phyloP scores from a whole-genome alignment of 2,888 invertebrate genomes.

The Disparrhopalites patrizii region DNA sequence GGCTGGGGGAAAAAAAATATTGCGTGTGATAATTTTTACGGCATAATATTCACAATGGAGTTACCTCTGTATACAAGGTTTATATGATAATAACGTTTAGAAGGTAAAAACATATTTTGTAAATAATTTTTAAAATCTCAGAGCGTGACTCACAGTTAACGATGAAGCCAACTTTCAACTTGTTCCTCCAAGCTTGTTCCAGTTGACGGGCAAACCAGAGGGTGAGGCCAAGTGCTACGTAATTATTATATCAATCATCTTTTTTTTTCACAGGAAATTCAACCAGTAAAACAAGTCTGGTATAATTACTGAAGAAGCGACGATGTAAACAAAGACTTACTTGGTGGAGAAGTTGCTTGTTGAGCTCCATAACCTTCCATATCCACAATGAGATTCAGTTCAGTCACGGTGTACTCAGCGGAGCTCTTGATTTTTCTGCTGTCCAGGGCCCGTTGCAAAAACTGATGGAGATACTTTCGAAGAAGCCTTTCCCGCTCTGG shows the following conservation, averaged over 20 bases:
- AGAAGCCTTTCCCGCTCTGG: neutral
- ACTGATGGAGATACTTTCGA: conserved; percentile 1
- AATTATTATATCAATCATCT: too few species aligned
- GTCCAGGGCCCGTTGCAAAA: neutral
- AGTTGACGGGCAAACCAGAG: conserved; percentile 10
- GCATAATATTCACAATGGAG: too few species aligned
- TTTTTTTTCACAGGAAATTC: too few species aligned
- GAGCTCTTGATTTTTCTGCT: neutral
- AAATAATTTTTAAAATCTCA: too few species aligned
- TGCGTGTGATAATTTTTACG: neutral
- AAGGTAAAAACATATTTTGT: neutral
- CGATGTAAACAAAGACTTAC: too few species aligned
- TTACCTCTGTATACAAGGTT: too few species aligned
- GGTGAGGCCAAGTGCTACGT: neutral
- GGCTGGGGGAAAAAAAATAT: neutral
- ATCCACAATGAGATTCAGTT: conserved; percentile 1
- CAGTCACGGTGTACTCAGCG: neutral
- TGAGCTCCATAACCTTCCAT: conserved; percentile 11
- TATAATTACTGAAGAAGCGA: too few species aligned
- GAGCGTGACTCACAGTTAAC: conserved; percentile 5
- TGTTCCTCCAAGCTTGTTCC: conserved; percentile 9
- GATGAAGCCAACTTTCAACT: neutral
- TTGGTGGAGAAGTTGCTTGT: neutral
- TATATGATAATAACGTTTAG: neutral
- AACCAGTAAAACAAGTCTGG: too few species aligned